Conservation (phyloP, 2,888 invertebrate species). For the Catocala fraxini region DNA sequence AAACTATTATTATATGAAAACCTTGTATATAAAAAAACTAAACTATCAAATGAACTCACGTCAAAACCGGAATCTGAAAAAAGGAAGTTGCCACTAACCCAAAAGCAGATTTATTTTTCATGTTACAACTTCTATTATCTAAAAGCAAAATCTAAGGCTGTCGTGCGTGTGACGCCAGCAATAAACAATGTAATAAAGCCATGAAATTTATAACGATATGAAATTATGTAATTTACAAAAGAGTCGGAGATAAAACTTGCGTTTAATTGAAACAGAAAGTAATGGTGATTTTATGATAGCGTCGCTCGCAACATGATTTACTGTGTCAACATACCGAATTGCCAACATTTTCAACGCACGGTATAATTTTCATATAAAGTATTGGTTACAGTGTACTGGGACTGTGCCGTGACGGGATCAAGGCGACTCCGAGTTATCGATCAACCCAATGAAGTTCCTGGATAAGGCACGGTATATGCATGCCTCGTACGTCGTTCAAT, state of each 20-base stretch:
- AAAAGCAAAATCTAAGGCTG: constrained; percentile 29
- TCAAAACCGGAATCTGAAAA: not conserved
- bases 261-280: constrained; percentile 57
- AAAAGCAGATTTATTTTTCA: no score
- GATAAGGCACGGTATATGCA: no score
- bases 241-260: constrained; percentile 44
- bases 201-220: constrained; percentile 42
- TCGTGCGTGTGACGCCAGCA: constrained; percentile 29
- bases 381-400: not conserved
- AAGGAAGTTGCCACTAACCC: not conserved
- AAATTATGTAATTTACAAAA: constrained; percentile 45
- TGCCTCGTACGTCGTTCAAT: no score
- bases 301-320: constrained; percentile 51
- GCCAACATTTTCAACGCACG: constrained; percentile 39
- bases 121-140: constrained; percentile 14
- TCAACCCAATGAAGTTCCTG: no score
- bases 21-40: no score
- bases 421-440: not conserved
- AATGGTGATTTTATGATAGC: constrained; percentile 52
- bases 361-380: constrained; percentile 51
- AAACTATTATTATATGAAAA: no score
- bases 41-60: no score
- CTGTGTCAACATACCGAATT: constrained; percentile 52
- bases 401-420: not conserved
- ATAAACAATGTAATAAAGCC: constrained; percentile 43